Evolutionary conservation across 2,113 vertebrate species (phyloP).

Genomic region (rat (Rattus norvegicus)): GRCr8 NC_086025.1:126404501-126405000

Average conservation of each 20-base stretch:
- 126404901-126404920: background rate
- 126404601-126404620: constrained; percentile 33
- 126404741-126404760: background rate
- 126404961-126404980: background rate
- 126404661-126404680: background rate
- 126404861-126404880: background rate
- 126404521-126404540: background rate
- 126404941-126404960: background rate
- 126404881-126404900: background rate
- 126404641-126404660: background rate
- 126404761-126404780: background rate
- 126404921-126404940: background rate
- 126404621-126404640: constrained; percentile 1
- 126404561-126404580: background rate
- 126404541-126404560: background rate
- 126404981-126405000: background rate
- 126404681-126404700: constrained; percentile 33
- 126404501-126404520: background rate
- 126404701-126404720: constrained; percentile 24
- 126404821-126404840: background rate
- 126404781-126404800: background rate
- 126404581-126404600: background rate
- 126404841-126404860: background rate
- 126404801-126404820: background rate
- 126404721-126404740: constrained; percentile 47